Evolutionary conservation across 2,888 invertebrate genomes (phyloP).

Genomic region (Meiosimyza decipiens): DNA sequence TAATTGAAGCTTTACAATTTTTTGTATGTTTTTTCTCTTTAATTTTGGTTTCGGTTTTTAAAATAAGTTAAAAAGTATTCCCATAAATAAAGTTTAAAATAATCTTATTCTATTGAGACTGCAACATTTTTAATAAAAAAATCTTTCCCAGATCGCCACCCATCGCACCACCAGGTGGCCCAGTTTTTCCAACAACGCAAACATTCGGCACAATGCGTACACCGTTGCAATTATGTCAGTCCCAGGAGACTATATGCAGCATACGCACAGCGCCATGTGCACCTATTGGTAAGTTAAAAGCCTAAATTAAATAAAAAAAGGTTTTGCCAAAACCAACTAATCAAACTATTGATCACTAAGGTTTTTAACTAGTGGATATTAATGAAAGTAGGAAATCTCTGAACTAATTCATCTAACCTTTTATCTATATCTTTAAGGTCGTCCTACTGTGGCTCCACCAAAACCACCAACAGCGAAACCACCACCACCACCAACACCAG

Average conservation of each 20-base stretch:
- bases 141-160: constrained; percentile 62
- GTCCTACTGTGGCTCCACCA: constrained; percentile 63
- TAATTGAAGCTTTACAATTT: background rate
- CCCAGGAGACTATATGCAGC: constrained; percentile 59
- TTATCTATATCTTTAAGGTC: constrained; percentile 51
- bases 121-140: too few species aligned
- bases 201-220: constrained; percentile 66
- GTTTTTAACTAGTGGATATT: too few species aligned
- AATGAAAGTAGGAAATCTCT: too few species aligned
- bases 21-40: background rate
- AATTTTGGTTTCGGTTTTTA: background rate
- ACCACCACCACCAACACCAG: constrained; percentile 66
- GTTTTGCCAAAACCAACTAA: too few species aligned
- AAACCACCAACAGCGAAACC: constrained; percentile 64
- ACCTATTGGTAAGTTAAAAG: constrained; percentile 59
- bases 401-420: background rate
- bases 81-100: background rate
- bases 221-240: constrained; percentile 58
- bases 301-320: too few species aligned
- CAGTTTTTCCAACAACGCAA: constrained; percentile 62
- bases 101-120: too few species aligned
- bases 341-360: too few species aligned
- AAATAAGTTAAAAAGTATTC: background rate
- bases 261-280: constrained; percentile 63
- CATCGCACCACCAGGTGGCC: constrained; percentile 58